A percentile compares a stretch with the other conserved stretches of the same genome.
phyloP scores from a whole-genome alignment of 2,797 vertebrate genomes.

The Chaetodon trifasciatus region DNA sequence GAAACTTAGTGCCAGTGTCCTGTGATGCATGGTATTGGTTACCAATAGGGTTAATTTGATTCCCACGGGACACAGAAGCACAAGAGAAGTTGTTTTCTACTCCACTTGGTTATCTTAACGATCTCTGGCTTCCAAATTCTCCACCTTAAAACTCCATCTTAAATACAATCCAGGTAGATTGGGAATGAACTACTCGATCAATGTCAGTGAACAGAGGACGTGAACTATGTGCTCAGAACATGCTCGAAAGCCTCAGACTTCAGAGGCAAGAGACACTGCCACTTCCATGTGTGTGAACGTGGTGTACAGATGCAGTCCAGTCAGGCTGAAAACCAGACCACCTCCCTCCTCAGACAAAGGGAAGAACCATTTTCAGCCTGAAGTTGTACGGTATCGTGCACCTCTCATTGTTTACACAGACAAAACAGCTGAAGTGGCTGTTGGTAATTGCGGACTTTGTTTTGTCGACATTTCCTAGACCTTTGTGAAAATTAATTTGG shows the following conservation, averaged over 20 bases:
- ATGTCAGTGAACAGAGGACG: not conserved
- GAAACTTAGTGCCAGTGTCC: not conserved
- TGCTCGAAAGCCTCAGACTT: not conserved
- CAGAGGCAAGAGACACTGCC: not conserved
- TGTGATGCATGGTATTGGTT: not conserved
- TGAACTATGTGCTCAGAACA: not conserved
- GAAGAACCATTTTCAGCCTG: not conserved
- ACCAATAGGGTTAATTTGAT: not conserved
- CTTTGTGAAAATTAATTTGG: constrained; percentile 46
- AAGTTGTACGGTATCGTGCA: not conserved
- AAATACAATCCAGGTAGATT: no score
- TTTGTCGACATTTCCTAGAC: constrained; percentile 40
- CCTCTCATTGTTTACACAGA: constrained; percentile 16
- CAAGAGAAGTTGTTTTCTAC: not conserved
- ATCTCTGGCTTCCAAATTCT: no score
- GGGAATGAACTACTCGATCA: no score
- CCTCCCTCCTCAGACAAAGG: not conserved
- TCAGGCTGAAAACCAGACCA: not conserved
- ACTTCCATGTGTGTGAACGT: not conserved
- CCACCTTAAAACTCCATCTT: no score
- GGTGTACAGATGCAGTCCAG: not conserved
- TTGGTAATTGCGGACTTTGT: constrained; percentile 41
- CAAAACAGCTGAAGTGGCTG: constrained; percentile 3
- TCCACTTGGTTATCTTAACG: not conserved
- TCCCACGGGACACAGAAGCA: not conserved